Percentiles rank a stretch among this genome's conserved stretches.
Evolutionary conservation across 2,113 vertebrate species (phyloP).

Genomic region (Barbus barbus): DNA sequence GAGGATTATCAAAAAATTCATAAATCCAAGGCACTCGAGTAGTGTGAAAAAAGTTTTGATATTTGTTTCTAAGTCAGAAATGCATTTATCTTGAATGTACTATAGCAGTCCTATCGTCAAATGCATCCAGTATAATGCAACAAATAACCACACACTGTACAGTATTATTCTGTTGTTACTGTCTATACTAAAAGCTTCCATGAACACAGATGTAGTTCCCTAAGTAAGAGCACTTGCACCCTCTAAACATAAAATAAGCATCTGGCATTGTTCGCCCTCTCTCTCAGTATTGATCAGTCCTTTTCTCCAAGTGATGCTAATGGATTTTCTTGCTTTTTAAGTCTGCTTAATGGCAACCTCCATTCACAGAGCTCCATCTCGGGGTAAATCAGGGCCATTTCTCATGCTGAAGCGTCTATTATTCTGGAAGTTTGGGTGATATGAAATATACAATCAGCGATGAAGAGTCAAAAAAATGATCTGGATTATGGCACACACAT

Average conservation of each 20-base stretch:
- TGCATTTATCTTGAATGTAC: too few species aligned
- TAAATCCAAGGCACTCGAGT: too few species aligned
- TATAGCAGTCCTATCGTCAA: neutral
- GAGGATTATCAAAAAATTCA: too few species aligned
- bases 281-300: constrained; percentile 14
- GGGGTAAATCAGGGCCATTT: neutral
- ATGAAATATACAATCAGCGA: too few species aligned
- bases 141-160: neutral
- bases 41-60: too few species aligned
- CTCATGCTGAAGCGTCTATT: neutral
- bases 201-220: neutral
- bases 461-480: too few species aligned
- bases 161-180: neutral
- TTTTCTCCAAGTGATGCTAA: constrained; percentile 36
- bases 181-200: constrained; percentile 12
- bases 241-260: constrained; percentile 4
- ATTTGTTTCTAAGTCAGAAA: too few species aligned
- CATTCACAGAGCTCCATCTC: neutral
- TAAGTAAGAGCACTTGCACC: constrained; percentile 12
- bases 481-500: too few species aligned
- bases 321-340: constrained; percentile 41
- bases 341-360: constrained; percentile 14
- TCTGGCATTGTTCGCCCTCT: neutral
- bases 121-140: neutral
- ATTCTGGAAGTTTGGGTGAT: neutral